Base-by-base conservation (phyloP, 1,140 invertebrate genomes). In the Battus philenor region DNA sequence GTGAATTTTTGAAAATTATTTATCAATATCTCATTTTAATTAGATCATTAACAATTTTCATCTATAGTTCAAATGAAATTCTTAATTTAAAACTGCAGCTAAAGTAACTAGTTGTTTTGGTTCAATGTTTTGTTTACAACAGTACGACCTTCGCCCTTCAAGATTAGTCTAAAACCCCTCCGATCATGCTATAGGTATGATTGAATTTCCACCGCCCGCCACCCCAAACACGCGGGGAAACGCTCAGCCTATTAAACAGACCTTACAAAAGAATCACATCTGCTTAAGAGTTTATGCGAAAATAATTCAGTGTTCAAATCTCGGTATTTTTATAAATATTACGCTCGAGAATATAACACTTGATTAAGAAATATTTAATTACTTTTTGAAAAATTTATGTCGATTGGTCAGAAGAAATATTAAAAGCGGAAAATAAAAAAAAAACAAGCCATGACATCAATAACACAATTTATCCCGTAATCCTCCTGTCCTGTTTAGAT, bases 191-290 rank as follows among this genome's bases (percentile, higher is more conserved):
- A 34, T 49, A 48, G 45, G 50, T 60, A 54, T 59, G 46, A 58
- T 63, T 52, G 51, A 56, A 56, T 52, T 48, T 50, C 60, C 54
- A 50, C 34, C 29, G 30, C 41, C 7, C 20, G 43, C 22, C 48
- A 51, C 45, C 56, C 43, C 39, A 36, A 38, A n/a, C 8, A 6
- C 12, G 15, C 7, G 13, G 24, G 9, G 6, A 22, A 2, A 7
- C 2, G 11, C 12, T 13, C 10, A 3, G 27, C 11, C 8, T 10
- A 7, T 4, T n/a, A 10, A n/a, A 10, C 27, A 11, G 24, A 30
- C 10, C n/a, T 9, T 11, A 30, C 29, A 13, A 30, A 30, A 30
- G 6, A 30, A 27, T 10, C 24, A 9, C 24, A n/a, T 10, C 24
- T 27, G 8, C 24, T 10, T 10, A 0, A 6, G 8, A 10, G 24